These are phyloP conservation scores for Threskiornis aethiopicus DNA, from an alignment of 2,797 vertebrate genomes.

Conservation along the genomic window DNA sequence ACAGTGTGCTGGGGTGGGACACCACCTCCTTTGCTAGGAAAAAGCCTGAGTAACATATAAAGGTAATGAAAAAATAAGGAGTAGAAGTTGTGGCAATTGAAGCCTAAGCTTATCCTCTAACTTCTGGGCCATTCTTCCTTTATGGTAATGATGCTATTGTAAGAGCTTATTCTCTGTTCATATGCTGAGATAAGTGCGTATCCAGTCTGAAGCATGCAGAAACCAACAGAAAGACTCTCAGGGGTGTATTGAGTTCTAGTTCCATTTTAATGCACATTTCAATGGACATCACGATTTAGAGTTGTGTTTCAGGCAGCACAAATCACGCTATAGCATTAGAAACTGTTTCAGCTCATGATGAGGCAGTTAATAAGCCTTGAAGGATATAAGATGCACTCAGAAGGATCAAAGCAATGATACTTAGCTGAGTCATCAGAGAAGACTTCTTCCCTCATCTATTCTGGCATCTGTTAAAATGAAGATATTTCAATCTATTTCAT, in stretches of 20 bases:
- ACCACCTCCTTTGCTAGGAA: background rate
- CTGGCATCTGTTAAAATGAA: constrained; percentile 46
- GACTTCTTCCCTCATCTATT: constrained; percentile 37
- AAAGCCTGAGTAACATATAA: background rate
- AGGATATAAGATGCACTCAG: constrained; percentile 29
- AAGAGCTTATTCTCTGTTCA: background rate
- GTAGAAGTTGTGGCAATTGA: background rate
- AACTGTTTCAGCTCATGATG: constrained; percentile 40
- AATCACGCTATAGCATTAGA: constrained; percentile 9
- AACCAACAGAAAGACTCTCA: background rate
- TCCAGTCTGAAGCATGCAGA: background rate
- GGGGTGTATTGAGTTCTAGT: background rate
- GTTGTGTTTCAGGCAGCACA: constrained; percentile 26
- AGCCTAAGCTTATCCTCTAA: background rate
- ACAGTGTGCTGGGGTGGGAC: background rate
- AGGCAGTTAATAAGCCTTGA: constrained; percentile 60
- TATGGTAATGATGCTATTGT: background rate
- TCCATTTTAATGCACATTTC: constrained; percentile 15
- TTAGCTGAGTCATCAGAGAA: constrained; percentile 54
- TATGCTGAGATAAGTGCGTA: background rate
- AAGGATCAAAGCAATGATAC: constrained; percentile 52
- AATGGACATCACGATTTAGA: background rate
- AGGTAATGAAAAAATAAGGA: background rate
- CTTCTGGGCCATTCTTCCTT: background rate
- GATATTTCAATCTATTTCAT: constrained; percentile 35